A percentile compares a stretch with the other conserved stretches of the same genome.
Conservation (phyloP, 53 echinoderm and acorn worm species). For the Arbacia lixula region DNA sequence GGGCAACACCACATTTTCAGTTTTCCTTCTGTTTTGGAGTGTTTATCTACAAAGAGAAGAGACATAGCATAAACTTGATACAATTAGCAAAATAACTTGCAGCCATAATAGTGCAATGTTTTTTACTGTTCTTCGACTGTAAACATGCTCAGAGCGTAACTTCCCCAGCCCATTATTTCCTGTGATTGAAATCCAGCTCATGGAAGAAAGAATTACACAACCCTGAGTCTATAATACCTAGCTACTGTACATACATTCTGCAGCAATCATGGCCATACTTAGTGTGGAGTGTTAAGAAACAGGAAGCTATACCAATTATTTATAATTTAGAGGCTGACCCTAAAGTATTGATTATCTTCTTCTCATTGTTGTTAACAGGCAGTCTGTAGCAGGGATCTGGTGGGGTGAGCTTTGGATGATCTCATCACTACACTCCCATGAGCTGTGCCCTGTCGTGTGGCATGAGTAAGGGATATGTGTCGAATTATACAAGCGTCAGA, state of each 20-base stretch:
- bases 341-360: background rate
- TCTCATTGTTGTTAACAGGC: conserved; percentile 5
- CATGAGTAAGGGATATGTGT: conserved; percentile 50
- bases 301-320: conserved; percentile 40
- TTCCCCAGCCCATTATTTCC: no score
- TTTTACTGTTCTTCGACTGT: no score
- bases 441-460: conserved; percentile 44
- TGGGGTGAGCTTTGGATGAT: conserved; percentile 10
- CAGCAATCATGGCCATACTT: background rate
- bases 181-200: no score
- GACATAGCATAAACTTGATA: no score
- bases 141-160: no score
- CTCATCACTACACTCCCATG: conserved; percentile 41
- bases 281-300: conserved; percentile 10
- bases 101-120: no score
- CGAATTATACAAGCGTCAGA: conserved; percentile 11
- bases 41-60: no score
- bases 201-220: no score
- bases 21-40: no score
- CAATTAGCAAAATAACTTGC: no score
- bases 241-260: background rate
- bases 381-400: conserved; percentile 4
- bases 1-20: no score
- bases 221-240: no score
- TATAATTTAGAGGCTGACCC: conserved; percentile 15